Evolutionary conservation across 1,140 invertebrate species (phyloP), one percentile per base, ranked within the genome.

Genomic region (Harlomillsia oculata): DNA sequence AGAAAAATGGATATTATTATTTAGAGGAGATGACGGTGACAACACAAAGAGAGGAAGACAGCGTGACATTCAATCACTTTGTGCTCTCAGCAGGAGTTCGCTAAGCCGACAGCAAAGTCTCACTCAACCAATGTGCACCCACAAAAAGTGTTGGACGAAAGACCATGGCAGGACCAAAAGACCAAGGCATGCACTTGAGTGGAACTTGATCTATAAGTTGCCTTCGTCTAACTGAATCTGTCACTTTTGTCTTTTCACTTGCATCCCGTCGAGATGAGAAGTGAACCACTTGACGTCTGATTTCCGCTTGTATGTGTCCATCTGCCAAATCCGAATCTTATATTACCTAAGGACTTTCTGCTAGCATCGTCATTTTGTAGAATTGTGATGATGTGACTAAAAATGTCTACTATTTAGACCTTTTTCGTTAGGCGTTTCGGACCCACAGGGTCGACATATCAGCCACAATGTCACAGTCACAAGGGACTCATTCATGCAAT

Each of bases 231-330:
- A 48, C 45, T 48, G 29, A 48, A 48, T 41, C 9, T 48, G 45
- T 48, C 45, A 48, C 45, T 48, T 48, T 48, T 48, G n/a, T n/a
- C n/a, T n/a, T 48, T 30, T n/a, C 45, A 21, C 36, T 48, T 48
- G 45, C 28, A 48, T 2, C 45, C 45, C 25, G 45, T 20, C n/a
- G n/a, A n/a, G 29, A 32, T 48, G 45, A 48, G 45, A 48, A 32
- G n/a, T n/a, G n/a, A n/a, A n/a, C n/a, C 11, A 45, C 41, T 54
- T 54, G 52, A 54, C 52, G 41, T 40, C 41, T 43, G 37, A 54
- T 54, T 54, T 54, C 52, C 52, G 41, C 52, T 45, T 28, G n/a
- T n/a, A n/a, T n/a, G n/a, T n/a, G n/a, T n/a, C n/a, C n/a, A n/a
- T n/a, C n/a, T n/a, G n/a, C n/a, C n/a, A n/a, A n/a, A n/a, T n/a